Conservation (phyloP, 2,113 vertebrate genomes). For the Butorides virescens region DNA sequence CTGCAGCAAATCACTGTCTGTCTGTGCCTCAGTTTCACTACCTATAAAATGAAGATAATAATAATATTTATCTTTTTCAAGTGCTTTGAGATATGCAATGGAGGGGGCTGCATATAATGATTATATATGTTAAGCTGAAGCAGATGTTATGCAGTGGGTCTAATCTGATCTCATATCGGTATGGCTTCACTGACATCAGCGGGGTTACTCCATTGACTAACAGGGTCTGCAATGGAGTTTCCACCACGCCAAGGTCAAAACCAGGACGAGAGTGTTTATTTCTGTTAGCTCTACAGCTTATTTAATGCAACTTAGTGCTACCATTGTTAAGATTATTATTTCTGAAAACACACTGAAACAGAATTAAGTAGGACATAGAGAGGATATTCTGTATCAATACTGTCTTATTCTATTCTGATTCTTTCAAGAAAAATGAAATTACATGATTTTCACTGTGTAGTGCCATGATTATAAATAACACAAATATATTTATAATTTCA, state of each 20-base stretch:
- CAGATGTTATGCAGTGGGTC: not conserved
- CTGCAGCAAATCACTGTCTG: not conserved
- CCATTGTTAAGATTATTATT: not conserved
- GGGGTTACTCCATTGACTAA: not conserved
- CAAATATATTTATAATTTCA: constrained; percentile 68
- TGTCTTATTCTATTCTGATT: not conserved
- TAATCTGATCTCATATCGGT: not conserved
- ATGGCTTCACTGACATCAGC: not conserved
- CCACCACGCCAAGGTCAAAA: not conserved
- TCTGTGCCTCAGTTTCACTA: not conserved
- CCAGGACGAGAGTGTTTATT: not conserved
- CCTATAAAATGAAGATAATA: accelerated
- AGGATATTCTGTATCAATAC: not conserved
- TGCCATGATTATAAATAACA: constrained; percentile 58
- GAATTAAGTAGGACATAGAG: not conserved
- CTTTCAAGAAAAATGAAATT: not conserved
- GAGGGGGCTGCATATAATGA: not conserved
- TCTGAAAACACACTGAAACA: not conserved
- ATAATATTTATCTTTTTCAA: not conserved
- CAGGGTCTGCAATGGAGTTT: not conserved
- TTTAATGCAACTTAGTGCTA: not conserved
- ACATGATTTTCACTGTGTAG: constrained; percentile 56
- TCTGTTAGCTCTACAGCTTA: not conserved
- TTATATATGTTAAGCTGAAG: not conserved
- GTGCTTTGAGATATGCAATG: not conserved